Evolutionary conservation across 2,113 vertebrate genomes (phyloP), one percentile per base, ranked within the genome.

Genomic region (Coryphaenoides rupestris): DNA sequence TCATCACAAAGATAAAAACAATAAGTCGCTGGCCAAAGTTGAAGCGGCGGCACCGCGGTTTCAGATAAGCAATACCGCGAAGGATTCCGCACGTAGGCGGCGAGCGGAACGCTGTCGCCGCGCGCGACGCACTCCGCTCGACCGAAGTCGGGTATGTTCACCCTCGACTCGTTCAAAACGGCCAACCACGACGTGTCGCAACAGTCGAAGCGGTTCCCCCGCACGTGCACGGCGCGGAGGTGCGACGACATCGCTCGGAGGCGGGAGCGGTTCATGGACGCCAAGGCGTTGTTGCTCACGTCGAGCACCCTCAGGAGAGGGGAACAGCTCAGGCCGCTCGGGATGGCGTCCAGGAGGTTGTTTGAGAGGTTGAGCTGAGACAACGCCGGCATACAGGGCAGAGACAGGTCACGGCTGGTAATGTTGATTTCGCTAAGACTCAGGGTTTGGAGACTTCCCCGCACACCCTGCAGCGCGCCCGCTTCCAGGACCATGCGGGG

Each of bases 121-220:
- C 3, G 55, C 53, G 87, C 81, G n/a, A 81, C 9, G 14, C 90
- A 93, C 0, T 58, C 19, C 2, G 86, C 50, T 17, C 74, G 19
- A 0, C 24, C 58, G n/a, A 92, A 70, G 68, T 94, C 90, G 2
- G 26, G 69, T 61, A 94, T 26, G 0, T 62, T 76, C 53, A 88
- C 77, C 0, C 64, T 62, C 0, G 69, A 68, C 1, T 63, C 76
- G 0, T 40, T 77, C 22, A 94, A 69, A 21, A 6, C 0, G 13
- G 63, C 79, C 72, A 92, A 68, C 93, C 92, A 94, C 19, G 16
- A 63, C 60, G 88, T 82, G 0, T 86, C 79, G 56, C 94, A 93
- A n/a, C 93, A 93, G 66, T 87, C 82, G 59, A 93, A 90, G 52
- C 81, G 22, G 73, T 93, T 93, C 1, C 90, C 91, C 5, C 90